Percentiles rank a stretch among this genome's conserved stretches.
Conservation (phyloP, 2,888 invertebrate genomes). For the Boloria selene region DNA sequence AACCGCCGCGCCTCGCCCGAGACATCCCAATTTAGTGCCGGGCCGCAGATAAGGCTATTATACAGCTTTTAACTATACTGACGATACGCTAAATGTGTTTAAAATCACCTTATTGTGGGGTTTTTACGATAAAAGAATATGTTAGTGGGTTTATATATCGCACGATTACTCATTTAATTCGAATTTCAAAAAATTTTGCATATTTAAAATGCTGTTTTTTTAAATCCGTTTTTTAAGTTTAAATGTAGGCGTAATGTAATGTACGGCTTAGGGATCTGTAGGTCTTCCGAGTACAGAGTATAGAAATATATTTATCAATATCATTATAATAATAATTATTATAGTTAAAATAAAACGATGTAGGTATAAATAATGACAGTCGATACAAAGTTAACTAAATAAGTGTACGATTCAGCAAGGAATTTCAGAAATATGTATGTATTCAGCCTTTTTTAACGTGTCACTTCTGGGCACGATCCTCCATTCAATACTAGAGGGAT, state of each 20-base stretch:
- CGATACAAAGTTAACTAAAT: no score
- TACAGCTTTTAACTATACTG: conserved; percentile 81
- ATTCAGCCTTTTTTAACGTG: no score
- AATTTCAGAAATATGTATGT: no score
- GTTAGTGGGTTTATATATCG: conserved; percentile 46
- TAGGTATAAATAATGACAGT: no score
- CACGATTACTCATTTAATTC: conserved; percentile 44
- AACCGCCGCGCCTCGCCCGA: conserved; percentile 67
- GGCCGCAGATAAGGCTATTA: conserved; percentile 79
- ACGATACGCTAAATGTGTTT: conserved; percentile 79
- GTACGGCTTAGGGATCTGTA: conserved; percentile 9
- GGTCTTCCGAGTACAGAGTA: no score
- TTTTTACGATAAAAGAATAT: conserved; percentile 57
- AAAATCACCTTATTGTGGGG: conserved; percentile 69
- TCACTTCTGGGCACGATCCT: no score
- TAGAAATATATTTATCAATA: no score
- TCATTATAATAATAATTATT: no score
- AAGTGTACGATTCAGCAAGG: no score
- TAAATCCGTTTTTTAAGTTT: background rate
- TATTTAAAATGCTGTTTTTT: conserved; percentile 4
- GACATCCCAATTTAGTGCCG: conserved; percentile 82
- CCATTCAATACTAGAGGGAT: no score
- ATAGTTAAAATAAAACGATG: no score
- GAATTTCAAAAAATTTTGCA: conserved; percentile 31
- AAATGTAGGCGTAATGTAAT: conserved; percentile 21